Evolutionary conservation across 2,797 vertebrate genomes (phyloP), one percentile per base, ranked within the genome.

Genomic region (Semotilus atromaculatus): DNA sequence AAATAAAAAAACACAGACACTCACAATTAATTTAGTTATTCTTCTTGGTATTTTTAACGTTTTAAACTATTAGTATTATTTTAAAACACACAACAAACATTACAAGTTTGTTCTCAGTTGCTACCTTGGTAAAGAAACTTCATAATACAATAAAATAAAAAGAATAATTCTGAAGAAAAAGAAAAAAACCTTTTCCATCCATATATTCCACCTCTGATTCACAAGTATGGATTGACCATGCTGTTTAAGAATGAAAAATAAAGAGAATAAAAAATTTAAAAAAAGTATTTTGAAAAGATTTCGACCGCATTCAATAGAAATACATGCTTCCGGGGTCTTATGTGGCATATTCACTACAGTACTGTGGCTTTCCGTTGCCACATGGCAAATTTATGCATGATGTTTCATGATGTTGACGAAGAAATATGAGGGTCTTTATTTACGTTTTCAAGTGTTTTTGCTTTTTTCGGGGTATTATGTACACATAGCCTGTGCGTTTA

Each of bases 321-420:
- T 13, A 1, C 2, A 31, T 3, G 21, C 71, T 51, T 10, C 62
- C 43, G 29, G 45, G 14, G 14, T 0, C 1, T 66, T 53, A 36
- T 75, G 72, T 34, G 48, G 73, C 73, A 55, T 1, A 6, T 75
- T 36, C 29, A 67, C 78, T 10, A 7, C 26, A 11, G 43, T 23
- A 21, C 45, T 18, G 16, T 48, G 45, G 45, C 21, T 38, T 53
- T 26, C 8, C 80, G 68, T 43, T 82, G 80, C 80, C 80, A 82
- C 80, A 82, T 82, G 80, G 80, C 80, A 73, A 43, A 1, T 72
- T 23, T 10, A 29, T 14, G 13, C 23, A 4, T 3, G 18, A 62
- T 36, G 21, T 31, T 14, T 7, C 34, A 14, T 5, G 9, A 64
- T 51, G 13, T 31, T 34, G 16, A 34, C 23, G 6, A 71, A 81